A percentile compares a stretch with the other conserved stretches of the same genome.
Conservation (phyloP, 2,797 vertebrate genomes). For the Rhinogobio ventralis region DNA sequence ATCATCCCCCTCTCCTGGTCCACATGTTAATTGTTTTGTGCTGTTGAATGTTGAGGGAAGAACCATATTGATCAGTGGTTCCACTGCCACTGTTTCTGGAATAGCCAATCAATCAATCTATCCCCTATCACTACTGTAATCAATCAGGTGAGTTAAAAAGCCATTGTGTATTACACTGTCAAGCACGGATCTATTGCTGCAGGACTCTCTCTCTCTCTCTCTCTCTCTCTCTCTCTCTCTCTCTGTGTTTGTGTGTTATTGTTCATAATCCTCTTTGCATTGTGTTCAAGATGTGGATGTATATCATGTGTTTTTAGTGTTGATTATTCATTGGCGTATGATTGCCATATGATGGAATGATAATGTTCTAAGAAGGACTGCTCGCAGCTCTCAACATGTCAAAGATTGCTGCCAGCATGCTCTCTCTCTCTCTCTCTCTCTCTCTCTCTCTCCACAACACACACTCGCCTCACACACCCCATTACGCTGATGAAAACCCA, state of each 20-base stretch:
- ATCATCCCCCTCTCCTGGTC: conserved; percentile 36
- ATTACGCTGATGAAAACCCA: conserved; percentile 49
- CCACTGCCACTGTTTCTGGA: conserved; percentile 72
- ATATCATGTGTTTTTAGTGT: neutral
- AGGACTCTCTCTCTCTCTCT: neutral
- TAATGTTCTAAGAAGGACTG: conserved; percentile 3
- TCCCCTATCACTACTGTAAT: conserved; percentile 62
- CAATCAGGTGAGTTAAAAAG: conserved; percentile 78
- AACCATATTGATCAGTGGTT: conserved; percentile 70
- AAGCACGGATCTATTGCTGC: conserved; percentile 69
- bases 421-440: conserved; percentile 11
- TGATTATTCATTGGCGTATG: neutral
- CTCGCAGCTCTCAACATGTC: neutral
- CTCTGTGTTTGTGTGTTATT: conserved; percentile 21
- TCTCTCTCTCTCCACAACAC: neutral
- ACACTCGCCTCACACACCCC: neutral
- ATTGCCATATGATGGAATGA: conserved; percentile 16
- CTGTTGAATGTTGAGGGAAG: conserved; percentile 57
- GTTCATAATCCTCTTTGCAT: conserved; percentile 1
- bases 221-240: too few relatives aligned
- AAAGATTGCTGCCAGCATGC: conserved; percentile 5
- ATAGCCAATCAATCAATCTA: conserved; percentile 78
- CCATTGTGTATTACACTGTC: conserved; percentile 78
- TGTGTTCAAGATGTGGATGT: conserved; percentile 1
- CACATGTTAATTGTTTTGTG: conserved; percentile 67